Percentiles rank a stretch among this genome's conserved stretches.
Evolutionary conservation across 1,140 invertebrate genomes (phyloP).

Genomic region (Stegodyphus dumicola): DNA sequence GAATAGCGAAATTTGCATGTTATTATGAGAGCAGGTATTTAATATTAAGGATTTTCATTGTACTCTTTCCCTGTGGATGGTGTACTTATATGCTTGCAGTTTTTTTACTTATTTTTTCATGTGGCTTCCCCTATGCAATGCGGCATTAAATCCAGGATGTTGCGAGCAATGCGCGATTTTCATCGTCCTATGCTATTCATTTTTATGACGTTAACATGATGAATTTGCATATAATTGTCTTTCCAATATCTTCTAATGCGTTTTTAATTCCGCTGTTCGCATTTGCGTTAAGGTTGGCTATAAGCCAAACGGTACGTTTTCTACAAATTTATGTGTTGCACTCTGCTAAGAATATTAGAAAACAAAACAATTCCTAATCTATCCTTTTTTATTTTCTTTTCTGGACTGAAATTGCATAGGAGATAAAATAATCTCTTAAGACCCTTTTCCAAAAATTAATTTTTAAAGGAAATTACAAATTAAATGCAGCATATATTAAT

Average conservation of each 20-base stretch:
- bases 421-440: neutral
- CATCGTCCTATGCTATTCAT: constrained; percentile 28
- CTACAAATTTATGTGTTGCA: neutral
- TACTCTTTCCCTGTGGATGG: neutral
- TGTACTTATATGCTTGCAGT: neutral
- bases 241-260: constrained; percentile 59
- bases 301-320: neutral
- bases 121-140: neutral
- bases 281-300: constrained; percentile 9
- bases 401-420: neutral
- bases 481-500: no score
- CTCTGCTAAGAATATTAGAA: neutral
- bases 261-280: constrained; percentile 49
- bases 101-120: constrained; percentile 18
- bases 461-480: no score
- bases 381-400: neutral
- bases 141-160: constrained; percentile 49
- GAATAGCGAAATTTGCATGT: constrained; percentile 56
- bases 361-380: neutral
- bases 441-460: no score
- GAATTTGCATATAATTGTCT: constrained; percentile 61
- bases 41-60: constrained; percentile 38
- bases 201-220: constrained; percentile 60
- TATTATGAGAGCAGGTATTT: constrained; percentile 53
- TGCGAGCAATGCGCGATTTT: constrained; percentile 34